A percentile compares a stretch with the other conserved stretches of the same genome.
Conservation (phyloP, 2,888 invertebrate species). For the Branchipolynoe longqiensis region DNA sequence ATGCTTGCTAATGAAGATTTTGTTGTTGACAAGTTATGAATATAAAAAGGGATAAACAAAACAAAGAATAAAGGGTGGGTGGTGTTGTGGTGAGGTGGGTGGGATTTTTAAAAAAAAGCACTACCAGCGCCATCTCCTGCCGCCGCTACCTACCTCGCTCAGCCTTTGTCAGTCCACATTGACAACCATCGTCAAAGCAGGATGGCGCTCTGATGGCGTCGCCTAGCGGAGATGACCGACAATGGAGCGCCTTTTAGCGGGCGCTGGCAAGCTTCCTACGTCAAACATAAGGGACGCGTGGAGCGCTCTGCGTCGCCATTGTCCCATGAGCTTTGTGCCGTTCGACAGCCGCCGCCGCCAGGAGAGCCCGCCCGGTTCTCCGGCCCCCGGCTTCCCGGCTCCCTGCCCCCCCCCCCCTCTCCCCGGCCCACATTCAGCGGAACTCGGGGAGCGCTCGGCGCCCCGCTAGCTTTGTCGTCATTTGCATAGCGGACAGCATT, state of each 20-base stretch:
- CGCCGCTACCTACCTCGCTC: background rate
- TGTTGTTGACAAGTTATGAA: too few species aligned
- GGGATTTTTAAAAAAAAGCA: too few species aligned
- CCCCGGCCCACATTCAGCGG: slow-evolving; percentile 10
- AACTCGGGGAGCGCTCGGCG: background rate
- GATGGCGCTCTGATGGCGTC: slow-evolving; percentile 15
- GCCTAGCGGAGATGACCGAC: slow-evolving; percentile 41
- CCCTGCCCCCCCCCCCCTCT: slow-evolving; percentile 19
- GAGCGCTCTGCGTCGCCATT: background rate
- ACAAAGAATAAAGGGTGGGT: too few species aligned
- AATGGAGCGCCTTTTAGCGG: slow-evolving; percentile 10
- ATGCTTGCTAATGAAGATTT: too few species aligned
- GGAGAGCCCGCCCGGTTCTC: slow-evolving; percentile 5
- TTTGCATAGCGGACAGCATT: slow-evolving; percentile 32
- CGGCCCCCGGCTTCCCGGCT: too few species aligned
- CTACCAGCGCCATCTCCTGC: background rate
- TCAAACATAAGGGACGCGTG: slow-evolving; percentile 30
- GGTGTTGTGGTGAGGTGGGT: too few species aligned
- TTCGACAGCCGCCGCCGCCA: background rate
- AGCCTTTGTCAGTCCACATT: slow-evolving; percentile 21
- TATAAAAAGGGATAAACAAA: too few species aligned
- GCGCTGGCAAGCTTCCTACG: slow-evolving; percentile 5
- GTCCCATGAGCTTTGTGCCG: slow-evolving; percentile 4
- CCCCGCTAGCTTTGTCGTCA: slow-evolving; percentile 32
- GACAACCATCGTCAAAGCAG: slow-evolving; percentile 23